phyloP scores from a whole-genome alignment of 64 coral and sea anemone species.

The Montipora foliosa region DNA sequence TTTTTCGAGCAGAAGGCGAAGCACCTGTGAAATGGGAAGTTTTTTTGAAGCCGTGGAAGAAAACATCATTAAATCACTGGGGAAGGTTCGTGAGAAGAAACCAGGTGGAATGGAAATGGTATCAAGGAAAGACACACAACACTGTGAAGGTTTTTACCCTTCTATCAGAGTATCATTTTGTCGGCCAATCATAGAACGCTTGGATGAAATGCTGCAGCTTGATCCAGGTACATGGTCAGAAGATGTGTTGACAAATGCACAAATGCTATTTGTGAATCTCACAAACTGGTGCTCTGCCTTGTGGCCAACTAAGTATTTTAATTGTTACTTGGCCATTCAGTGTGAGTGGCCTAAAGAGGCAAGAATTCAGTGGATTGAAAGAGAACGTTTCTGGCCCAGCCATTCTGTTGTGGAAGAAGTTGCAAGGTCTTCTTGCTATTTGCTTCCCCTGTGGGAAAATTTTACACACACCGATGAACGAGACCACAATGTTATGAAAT shows the following conservation, averaged over 20 bases:
- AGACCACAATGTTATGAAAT: background rate
- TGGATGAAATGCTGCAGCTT: conserved; percentile 11
- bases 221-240: conserved; percentile 35
- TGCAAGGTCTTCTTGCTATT: background rate
- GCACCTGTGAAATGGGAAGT: background rate
- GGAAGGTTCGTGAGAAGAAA: background rate
- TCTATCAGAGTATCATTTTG: conserved; percentile 10
- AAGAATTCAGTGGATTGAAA: conserved; percentile 13
- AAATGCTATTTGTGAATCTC: conserved; percentile 37
- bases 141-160: background rate
- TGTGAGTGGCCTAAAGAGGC: conserved; percentile 15
- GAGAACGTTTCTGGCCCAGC: conserved; percentile 9
- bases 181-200: background rate
- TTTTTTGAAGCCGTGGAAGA: conserved; percentile 27
- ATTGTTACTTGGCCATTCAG: background rate
- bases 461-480: background rate
- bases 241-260: conserved; percentile 24
- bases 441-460: conserved; percentile 19
- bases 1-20: background rate
- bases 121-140: background rate
- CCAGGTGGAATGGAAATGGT: conserved; percentile 50
- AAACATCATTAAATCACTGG: background rate
- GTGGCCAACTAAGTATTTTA: conserved; percentile 5
- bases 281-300: background rate
- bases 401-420: background rate